Evolutionary conservation across 2,888 invertebrate genomes (phyloP), one percentile per base, ranked within the genome.

Genomic region (Dendrolimus pini): DNA sequence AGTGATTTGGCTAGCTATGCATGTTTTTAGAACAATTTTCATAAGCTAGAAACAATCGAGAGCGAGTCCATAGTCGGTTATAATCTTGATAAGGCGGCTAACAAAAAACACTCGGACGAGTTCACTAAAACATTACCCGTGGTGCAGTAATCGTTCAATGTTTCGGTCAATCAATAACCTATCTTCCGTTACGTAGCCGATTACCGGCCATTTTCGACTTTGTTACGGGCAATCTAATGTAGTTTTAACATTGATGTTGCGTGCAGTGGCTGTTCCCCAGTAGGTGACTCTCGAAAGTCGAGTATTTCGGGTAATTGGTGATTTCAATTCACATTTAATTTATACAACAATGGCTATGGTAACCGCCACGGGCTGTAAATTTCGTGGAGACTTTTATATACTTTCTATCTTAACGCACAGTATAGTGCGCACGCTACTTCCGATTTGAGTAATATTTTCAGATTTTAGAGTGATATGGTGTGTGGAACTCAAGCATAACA

Each of bases 261-360:
- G 30, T 30, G 30, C 30, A 30, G 30, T 30, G 30, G 30, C 6
- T 30, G 0, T 6, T 75, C 68, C 67, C 70, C 72, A 75, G 71
- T 72, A 71, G 71, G 69, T 67, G 63, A 64, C 62, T 63, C 30
- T 30, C 30, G 30, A 30, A 30, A 30, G 47, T 47, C 47, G 9
- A 9, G 9, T 47, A 47, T 64, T 64, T 62, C 30, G 64, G 69
- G 73, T 83, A 82, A 83, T 82, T 83, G 78, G 75, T 76, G 76
- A 81, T 81, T 77, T 76, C 79, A 83, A 83, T 84, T 84, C 84
- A 78, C 80, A 81, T 56, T 76, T 75, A 75, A 71, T 71, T 69
- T 52, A 41, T 52, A 55, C 56, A 78, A 80, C 71, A 72, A 69
- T 72, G 80, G 47, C 74, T 74, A 80, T 80, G 77, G 80, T 71